These are phyloP conservation scores for Notamacropus eugenii DNA, from an alignment of 2,797 vertebrate species.

Conservation along the genomic window DNA sequence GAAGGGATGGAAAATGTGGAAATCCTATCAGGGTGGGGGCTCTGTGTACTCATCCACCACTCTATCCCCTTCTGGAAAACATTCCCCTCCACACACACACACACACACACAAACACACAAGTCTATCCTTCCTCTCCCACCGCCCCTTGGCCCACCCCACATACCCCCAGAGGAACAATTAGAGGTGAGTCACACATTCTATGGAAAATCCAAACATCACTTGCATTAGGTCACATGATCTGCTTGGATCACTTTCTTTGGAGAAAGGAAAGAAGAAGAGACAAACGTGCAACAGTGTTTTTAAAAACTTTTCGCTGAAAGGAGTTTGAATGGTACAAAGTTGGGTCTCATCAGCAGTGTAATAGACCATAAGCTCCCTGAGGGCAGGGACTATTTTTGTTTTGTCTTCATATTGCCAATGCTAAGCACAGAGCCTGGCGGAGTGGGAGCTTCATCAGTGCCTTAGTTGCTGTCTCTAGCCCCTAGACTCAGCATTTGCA, in stretches of 20 bases:
- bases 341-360: too few relatives aligned
- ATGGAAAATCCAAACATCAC: neutral
- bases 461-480: neutral
- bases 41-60: neutral
- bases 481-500: neutral
- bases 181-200: neutral
- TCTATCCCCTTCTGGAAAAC: neutral
- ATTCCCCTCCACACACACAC: too few relatives aligned
- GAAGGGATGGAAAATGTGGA: neutral
- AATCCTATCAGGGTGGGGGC: neutral
- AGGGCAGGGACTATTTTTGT: neutral
- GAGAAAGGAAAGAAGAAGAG: neutral
- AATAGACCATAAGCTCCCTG: neutral
- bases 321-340: too few relatives aligned
- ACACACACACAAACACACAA: neutral
- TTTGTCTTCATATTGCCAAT: too few relatives aligned
- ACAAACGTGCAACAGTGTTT: neutral
- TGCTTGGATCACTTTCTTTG: neutral
- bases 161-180: neutral
- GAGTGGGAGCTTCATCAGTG: neutral
- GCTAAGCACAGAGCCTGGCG: neutral
- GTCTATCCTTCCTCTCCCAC: neutral
- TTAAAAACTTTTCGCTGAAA: too few relatives aligned
- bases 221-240: neutral
- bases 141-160: neutral